Evolutionary conservation across 2,888 invertebrate genomes (phyloP), one percentile per base, ranked within the genome.

Genomic region (Didymodactylos carnosus): DNA sequence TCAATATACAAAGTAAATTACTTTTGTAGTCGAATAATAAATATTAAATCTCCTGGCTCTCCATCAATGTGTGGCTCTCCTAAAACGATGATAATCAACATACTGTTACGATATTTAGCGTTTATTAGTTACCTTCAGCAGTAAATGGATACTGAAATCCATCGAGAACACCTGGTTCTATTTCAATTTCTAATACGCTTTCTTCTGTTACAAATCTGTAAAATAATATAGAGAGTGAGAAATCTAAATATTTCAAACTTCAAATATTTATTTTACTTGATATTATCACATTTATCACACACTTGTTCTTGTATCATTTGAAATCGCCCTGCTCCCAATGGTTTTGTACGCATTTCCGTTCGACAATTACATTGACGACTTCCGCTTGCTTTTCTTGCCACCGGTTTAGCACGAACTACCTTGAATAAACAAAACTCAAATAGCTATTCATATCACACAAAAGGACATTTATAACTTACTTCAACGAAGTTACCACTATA

Each of bases 281-380:
- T 91, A 86, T 99, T 98, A 3, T 97, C 97, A 85, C 98, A 99
- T 81, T 99, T 95, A 83, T 97, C 97, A 84, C 98, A 99, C 2
- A 99, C 94, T 80, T 85, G 83, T 73, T 85, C 91, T 82, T 97
- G 97, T 85, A 91, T 92, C 97, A 99, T 97, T 85, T 97, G 95
- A 85, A 94, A 97, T 49, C 95, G 87, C 0, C 97, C 97, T 0
- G 92, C 93, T 0, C 97, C 97, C 78, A 98, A 86, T 83, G 92
- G 94, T 73, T 92, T 88, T 0, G 98, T 97, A 1, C 94, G 92
- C 92, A 99, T 94, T 85, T 99, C 98, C 83, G 94, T 94, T 35
- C 97, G 87, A 82, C 98, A 99, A 83, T 99, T 99, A 83, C 98
- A 99, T 81, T 95, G 93, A 49, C 98, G 87, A 3, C 94, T 95